These are phyloP conservation scores for Lissonota sp. DNA, from an alignment of 2,888 invertebrate species.

Conservation along the genomic window DNA sequence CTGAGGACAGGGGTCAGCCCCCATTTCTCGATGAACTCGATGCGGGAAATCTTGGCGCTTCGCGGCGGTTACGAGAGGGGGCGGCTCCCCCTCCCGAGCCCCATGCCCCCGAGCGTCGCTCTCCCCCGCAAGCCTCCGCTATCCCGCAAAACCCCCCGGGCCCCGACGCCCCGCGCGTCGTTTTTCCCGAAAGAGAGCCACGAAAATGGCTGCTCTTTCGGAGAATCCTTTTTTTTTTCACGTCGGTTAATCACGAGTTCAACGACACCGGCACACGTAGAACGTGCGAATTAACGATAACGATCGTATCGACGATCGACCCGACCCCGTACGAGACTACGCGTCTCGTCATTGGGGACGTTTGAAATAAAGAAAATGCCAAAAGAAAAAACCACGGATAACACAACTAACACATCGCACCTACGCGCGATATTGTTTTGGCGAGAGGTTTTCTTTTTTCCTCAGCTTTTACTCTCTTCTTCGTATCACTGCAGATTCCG, in stretches of 20 bases:
- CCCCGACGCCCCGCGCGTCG: slow-evolving; percentile 65
- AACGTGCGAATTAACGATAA: slow-evolving; percentile 8
- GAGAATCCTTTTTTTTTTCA: slow-evolving; percentile 64
- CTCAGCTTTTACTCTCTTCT: slow-evolving; percentile 22
- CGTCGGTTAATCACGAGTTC: slow-evolving; percentile 64
- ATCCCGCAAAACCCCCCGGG: slow-evolving; percentile 84
- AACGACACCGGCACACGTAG: slow-evolving; percentile 33
- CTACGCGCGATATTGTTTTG: neutral
- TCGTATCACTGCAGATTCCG: slow-evolving; percentile 18
- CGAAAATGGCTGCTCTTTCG: slow-evolving; percentile 81
- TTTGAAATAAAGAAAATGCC: neutral
- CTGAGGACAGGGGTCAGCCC: slow-evolving; percentile 99
- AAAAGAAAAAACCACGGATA: neutral
- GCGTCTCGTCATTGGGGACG: slow-evolving; percentile 25
- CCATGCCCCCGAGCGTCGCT: slow-evolving; percentile 84
- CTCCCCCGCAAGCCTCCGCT: slow-evolving; percentile 78
- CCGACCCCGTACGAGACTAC: slow-evolving; percentile 3
- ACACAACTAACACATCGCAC: no score
- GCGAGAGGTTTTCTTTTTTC: neutral
- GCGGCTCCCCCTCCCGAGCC: slow-evolving; percentile 88
- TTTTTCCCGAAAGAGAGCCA: slow-evolving; percentile 74
- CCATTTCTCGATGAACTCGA: slow-evolving; percentile 99
- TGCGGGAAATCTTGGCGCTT: slow-evolving; percentile 97
- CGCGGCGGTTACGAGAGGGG: slow-evolving; percentile 86
- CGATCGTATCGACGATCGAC: slow-evolving; percentile 19